These are phyloP conservation scores for Agrochola lota DNA, from an alignment of 2,888 invertebrate genomes.

Conservation along the genomic window DNA sequence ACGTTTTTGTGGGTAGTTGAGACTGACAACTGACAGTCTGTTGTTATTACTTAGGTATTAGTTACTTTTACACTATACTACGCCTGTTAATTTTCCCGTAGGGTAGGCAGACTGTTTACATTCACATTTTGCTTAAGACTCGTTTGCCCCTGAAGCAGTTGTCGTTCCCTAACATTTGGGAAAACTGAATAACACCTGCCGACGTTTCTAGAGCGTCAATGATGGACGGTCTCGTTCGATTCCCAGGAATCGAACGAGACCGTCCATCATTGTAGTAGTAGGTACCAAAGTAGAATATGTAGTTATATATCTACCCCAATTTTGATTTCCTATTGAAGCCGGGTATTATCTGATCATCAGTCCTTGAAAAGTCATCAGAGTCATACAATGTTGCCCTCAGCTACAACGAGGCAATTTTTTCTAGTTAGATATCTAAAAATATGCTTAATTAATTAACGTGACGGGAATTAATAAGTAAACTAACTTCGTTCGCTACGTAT, in stretches of 20 bases:
- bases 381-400: background rate
- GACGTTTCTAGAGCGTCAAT: background rate
- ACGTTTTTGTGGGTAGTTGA: slow-evolving; percentile 14
- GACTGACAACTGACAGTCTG: background rate
- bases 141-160: background rate
- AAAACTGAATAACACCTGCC: background rate
- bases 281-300: background rate
- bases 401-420: background rate
- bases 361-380: background rate
- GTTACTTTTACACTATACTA: background rate
- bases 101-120: background rate
- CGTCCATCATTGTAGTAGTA: background rate
- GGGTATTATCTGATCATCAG: background rate
- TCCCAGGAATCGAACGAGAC: background rate
- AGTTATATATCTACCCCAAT: no score
- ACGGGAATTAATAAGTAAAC: background rate
- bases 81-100: background rate
- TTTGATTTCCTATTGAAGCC: background rate
- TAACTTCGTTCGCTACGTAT: background rate
- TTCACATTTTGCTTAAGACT: background rate
- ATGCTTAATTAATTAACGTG: no score
- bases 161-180: background rate
- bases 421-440: no score
- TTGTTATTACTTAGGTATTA: background rate
- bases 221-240: no score